Evolutionary conservation across 1,140 invertebrate species (phyloP), one percentile per base, ranked within the genome.

Genomic region (Cyclargus thomasi): DNA sequence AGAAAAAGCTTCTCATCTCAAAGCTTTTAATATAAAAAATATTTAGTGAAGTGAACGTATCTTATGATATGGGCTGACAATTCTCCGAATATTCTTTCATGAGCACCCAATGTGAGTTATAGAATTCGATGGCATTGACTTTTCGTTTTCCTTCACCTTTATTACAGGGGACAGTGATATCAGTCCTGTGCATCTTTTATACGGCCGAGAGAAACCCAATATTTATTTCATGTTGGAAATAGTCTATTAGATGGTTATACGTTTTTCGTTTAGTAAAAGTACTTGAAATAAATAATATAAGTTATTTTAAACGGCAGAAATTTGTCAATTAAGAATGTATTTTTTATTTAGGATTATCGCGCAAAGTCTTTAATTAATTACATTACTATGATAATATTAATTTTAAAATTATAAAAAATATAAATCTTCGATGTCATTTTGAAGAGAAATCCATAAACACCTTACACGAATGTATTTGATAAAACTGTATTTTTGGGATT

Each of bases 1-100:
- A 66, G 63, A 57, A 69, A 68, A 72, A 59, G 36, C 65, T 67
- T 68, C 63, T 72, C 71, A 69, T 62, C 53, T 63, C 64, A 65
- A 62, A 57, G 68, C 62, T 62, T 69, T 69, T 69, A 69, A 67
- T 64, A 65, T 53, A 72, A 72, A 47, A 72, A 72, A 69, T 69
- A 59, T 59, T 59, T 59, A 59, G 55, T 59, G 55, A 59, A 59
- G 55, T 59, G 55, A 59, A 59, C 55, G 18, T 59, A 59, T 59
- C 55, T 59, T 59, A 59, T 59, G 55, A 59, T 59, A 59, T 20
- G 55, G 55, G 55, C 55, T 59, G 55, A 59, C 55, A 59, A 59
- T 59, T 59, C 55, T 59, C 17, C 10, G 17, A 20, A 59, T 59
- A 59, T 59, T 59, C 18, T 20, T 21, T 59, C 55, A 59, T 59